Conservation (phyloP, 2,797 vertebrate genomes). For the Salmo trutta region DNA sequence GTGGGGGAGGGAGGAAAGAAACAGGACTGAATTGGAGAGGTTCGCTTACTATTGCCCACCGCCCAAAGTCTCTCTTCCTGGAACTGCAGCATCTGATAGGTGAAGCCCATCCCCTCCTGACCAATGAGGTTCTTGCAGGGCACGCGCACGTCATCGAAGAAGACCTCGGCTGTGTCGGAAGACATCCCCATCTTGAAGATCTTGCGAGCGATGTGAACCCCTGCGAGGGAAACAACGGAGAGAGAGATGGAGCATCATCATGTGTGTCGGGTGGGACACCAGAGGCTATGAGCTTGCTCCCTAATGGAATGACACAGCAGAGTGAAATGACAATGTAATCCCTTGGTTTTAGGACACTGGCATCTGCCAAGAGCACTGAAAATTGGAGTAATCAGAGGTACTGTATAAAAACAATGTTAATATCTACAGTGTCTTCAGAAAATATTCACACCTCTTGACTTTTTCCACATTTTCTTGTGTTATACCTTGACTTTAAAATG, state of each 20-base stretch:
- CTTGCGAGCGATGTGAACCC: constrained; percentile 82
- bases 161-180: constrained; percentile 83
- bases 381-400: not conserved
- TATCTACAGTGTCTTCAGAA: not conserved
- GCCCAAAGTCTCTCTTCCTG: constrained; percentile 85
- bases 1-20: not conserved
- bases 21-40: constrained; percentile 8
- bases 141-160: constrained; percentile 84
- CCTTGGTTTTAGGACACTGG: not conserved
- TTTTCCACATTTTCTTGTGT: too few relatives aligned
- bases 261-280: not conserved
- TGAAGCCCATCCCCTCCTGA: constrained; percentile 88
- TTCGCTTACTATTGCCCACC: constrained; percentile 77
- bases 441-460: too few relatives aligned
- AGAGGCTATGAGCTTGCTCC: not conserved
- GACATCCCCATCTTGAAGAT: constrained; percentile 88
- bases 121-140: constrained; percentile 82
- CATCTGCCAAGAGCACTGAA: not conserved
- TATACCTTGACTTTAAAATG: too few relatives aligned
- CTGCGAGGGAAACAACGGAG: constrained; percentile 46
- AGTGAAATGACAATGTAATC: too few relatives aligned
- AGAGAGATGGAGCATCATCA: not conserved
- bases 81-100: constrained; percentile 90
- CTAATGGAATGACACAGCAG: not conserved
- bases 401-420: not conserved